phyloP scores from a whole-genome alignment of 1,140 invertebrate genomes.

The Leptinotarsa lineolata region DNA sequence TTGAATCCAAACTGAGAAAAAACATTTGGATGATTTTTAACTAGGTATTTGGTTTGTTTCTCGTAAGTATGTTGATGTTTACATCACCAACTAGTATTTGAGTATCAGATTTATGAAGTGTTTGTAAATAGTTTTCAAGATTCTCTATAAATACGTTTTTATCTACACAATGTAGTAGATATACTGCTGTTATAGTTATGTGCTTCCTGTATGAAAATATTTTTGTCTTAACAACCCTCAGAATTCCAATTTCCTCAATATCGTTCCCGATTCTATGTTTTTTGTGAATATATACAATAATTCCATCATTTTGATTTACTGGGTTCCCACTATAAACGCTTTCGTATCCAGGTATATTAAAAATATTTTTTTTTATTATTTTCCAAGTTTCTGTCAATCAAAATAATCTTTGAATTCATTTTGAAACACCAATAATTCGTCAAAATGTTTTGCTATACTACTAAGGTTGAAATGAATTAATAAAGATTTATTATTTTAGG shows the following conservation, averaged over 20 bases:
- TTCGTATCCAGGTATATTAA: slow-evolving; percentile 17
- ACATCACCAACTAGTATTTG: slow-evolving; percentile 12
- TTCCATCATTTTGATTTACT: slow-evolving; percentile 9
- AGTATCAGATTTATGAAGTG: slow-evolving; percentile 4
- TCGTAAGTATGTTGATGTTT: slow-evolving; percentile 6
- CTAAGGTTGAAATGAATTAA: slow-evolving; percentile 1
- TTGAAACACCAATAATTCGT: slow-evolving; percentile 6
- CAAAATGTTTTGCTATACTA: slow-evolving; percentile 12
- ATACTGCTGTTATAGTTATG: no score
- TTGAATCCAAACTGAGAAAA: slow-evolving; percentile 19
- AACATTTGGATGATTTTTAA: slow-evolving; percentile 17
- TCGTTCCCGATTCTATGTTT: slow-evolving; percentile 15
- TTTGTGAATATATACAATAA: slow-evolving; percentile 1
- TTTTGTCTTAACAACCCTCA: slow-evolving; percentile 13
- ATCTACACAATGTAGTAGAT: slow-evolving; percentile 11
- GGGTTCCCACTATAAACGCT: slow-evolving; percentile 13
- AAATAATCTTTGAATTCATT: slow-evolving; percentile 14
- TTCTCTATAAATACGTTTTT: slow-evolving; percentile 10
- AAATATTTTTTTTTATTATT: slow-evolving; percentile 11
- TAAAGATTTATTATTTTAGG: not conserved
- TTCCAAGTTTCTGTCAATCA: slow-evolving; percentile 14
- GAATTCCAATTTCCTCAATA: slow-evolving; percentile 17
- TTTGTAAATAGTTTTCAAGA: slow-evolving; percentile 12
- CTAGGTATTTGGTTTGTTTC: not conserved
- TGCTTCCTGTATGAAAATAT: no score